phyloP scores from a whole-genome alignment of 2,888 invertebrate genomes.

The Tetranychus truncatus region DNA sequence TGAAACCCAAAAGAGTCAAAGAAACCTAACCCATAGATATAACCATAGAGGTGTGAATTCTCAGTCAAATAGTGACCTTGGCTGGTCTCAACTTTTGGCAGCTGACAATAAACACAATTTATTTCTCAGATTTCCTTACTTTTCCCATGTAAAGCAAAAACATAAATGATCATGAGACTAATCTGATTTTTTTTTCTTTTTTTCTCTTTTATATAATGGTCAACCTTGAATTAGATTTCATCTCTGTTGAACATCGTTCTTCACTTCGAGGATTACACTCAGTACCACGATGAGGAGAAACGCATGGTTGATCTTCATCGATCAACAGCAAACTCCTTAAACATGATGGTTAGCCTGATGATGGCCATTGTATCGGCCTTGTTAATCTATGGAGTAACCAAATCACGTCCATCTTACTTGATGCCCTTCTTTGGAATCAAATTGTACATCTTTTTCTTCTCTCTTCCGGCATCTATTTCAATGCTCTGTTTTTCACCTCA shows the following conservation, averaged over 20 bases:
- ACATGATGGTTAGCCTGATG: slow-evolving; percentile 15
- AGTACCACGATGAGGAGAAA: not conserved
- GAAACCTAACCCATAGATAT: no score
- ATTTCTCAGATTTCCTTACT: no score
- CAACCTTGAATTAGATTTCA: not conserved
- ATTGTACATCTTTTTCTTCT: slow-evolving; percentile 21
- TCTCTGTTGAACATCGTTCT: not conserved
- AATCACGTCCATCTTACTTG: slow-evolving; percentile 20
- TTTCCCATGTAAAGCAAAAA: no score
- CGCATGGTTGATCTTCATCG: slow-evolving; percentile 10
- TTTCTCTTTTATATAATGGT: not conserved
- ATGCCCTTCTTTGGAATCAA: slow-evolving; percentile 22
- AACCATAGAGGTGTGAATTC: no score
- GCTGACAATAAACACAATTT: no score
- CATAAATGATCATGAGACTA: no score
- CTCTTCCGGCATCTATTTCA: slow-evolving; percentile 22
- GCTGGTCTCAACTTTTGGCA: no score
- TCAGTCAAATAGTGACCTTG: no score
- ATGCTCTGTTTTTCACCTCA: slow-evolving; percentile 12
- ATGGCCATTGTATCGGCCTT: slow-evolving; percentile 19
- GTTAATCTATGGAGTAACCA: slow-evolving; percentile 21
- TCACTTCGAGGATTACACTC: not conserved
- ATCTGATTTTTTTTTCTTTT: not conserved
- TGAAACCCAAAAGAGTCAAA: no score
- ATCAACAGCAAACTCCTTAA: slow-evolving; percentile 10